A percentile compares a stretch with the other conserved stretches of the same genome.
These are phyloP conservation scores for Euura saliciscinereae DNA, from an alignment of 1,140 invertebrate genomes.

Conservation along the genomic window DNA sequence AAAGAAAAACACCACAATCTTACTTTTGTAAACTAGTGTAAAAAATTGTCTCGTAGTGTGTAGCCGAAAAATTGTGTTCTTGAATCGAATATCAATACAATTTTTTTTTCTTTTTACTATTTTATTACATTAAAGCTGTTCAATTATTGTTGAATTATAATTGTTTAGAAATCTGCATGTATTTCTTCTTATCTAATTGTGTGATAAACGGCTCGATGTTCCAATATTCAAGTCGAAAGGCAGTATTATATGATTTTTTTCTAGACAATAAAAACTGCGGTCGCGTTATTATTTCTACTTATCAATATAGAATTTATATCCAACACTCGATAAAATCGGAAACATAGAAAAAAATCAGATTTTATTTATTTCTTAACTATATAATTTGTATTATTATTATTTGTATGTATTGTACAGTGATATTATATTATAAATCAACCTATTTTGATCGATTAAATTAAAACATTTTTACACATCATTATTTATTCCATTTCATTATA, in stretches of 20 bases:
- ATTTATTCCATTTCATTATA: not conserved
- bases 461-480: not conserved
- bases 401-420: not conserved
- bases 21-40: too few relatives aligned
- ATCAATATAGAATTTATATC: too few relatives aligned
- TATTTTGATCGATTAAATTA: not conserved
- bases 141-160: not conserved
- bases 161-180: not conserved
- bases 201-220: not conserved
- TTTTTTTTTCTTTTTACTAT: too few relatives aligned
- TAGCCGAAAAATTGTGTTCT: too few relatives aligned
- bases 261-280: not conserved
- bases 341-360: not conserved
- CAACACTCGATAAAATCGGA: too few relatives aligned
- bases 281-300: not conserved
- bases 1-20: too few relatives aligned
- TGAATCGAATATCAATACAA: too few relatives aligned
- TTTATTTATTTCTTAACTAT: not conserved
- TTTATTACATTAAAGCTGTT: too few relatives aligned
- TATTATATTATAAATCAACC: not conserved
- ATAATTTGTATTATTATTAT: not conserved
- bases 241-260: not conserved
- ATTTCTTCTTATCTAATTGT: not conserved
- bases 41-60: too few relatives aligned
- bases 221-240: not conserved